Evolutionary conservation across 2,113 vertebrate species (phyloP), one percentile per base, ranked within the genome.

Genomic region (Dasyurus viverrinus): DNA sequence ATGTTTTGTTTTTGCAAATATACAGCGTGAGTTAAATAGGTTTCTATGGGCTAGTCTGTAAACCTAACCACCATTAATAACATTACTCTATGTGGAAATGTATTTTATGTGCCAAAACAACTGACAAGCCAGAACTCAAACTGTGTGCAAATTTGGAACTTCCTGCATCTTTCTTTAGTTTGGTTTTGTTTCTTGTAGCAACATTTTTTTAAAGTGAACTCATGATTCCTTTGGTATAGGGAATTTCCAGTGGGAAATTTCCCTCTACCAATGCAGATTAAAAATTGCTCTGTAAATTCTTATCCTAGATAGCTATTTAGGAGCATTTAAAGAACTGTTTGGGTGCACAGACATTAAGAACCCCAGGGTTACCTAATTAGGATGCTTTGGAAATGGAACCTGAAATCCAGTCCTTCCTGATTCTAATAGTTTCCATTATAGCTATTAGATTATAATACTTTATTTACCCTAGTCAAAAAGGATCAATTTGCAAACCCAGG

Each of bases 91-190:
- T 84, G 36, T 42, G 36, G 68, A 84, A 84, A 23, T 84, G 68
- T 84, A 36, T 42, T 84, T 42, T 84, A 42, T 42, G n/a, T 84
- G 68, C 68, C 68, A 84, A 84, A 84, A n/a, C 68, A 84, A 84
- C 16, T 84, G 36, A 84, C 36, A 84, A 84, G n/a, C 68, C 68
- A 84, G 68, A 84, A 84, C 68, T 84, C 68, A 42, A 84, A 84
- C 68, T 84, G 68, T 84, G n/a, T 84, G 68, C 68, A 84, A 84
- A 84, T 84, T 84, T 42, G 68, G 68, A 84, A 84, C 68, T 84
- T 84, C 68, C 68, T 84, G 68, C 19, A 84, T 42, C 16, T 84
- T 84, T 84, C 68, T 84, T 84, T 22, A 84, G n/a, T 84, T 84
- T 84, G n/a, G 6, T 84, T 84, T 84, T 84, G 68, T 42, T 84